Base-by-base conservation (phyloP, 2,888 invertebrate species). In the Eupithecia subfuscata region DNA sequence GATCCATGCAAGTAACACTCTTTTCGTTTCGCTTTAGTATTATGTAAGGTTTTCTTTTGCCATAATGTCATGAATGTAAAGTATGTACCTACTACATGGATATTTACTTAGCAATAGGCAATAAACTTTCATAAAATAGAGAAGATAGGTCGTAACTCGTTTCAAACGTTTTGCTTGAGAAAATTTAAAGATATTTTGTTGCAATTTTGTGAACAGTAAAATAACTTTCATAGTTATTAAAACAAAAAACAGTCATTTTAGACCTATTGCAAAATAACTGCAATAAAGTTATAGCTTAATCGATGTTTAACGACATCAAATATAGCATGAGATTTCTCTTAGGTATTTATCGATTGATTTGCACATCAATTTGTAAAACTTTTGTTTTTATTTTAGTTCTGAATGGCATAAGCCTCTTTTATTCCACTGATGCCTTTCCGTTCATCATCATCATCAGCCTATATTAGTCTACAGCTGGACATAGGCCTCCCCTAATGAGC, bases 221-320 rank as follows among this genome's bases (percentile, higher is more conserved):
- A 64, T 30, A 64, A 34, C 64, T 64, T 30, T 64, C 64, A 30
- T 64, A 2, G 18, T 18, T 7, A 63, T 63, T 63, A 63, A 30
- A 64, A 30, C 16, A 8, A 64, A 64, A 34, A 64, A 56, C 12
- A 22, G 1, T 22, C 12, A 22, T 22, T 22, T 56, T 56, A 56
- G 56, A 11, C 22, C 64, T 64, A 64, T 63, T 63, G 63, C 63
- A 63, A 63, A 63, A 63, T 63, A 18, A 64, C 64, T 34, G 64
- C 22, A 18, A 34, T 64, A 34, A 18, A 64, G 34, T 64, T 64
- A 34, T 34, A 64, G 60, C 12, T 14, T 11, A 56, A 60, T 25
- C 60, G 9, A 12, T 9, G 25, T 25, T 60, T 12, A n/a, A 22
- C 52, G 52, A 22, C 52, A 56, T 56, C n/a, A 8, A 48, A 22